Base-by-base conservation (phyloP, 2,113 vertebrate species). In the Ailurus styani region DNA sequence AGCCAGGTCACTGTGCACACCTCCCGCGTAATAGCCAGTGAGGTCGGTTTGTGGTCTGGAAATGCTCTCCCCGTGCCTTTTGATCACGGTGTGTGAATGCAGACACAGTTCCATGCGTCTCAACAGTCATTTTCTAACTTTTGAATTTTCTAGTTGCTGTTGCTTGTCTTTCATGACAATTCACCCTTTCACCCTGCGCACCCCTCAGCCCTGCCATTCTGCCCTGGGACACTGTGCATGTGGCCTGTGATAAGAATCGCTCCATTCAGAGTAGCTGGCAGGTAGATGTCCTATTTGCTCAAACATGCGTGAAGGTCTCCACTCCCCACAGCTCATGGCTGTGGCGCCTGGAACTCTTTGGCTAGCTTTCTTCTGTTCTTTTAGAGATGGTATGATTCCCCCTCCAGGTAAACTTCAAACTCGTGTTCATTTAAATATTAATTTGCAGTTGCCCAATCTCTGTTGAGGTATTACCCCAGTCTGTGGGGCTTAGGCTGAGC, bases 341-440 rank as follows among this genome's bases (percentile, higher is more conserved):
- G 0, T 0, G 90, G 79, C 66, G 45, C 34, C 93, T 96, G 21
- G 79, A 73, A 87, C 62, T 93, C 37, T 8, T 75, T 94, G 88
- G n/a, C 85, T 45, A 45, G 90, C 55, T 77, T 97, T 91, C 34
- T 31, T 94, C 95, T 93, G 54, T 88, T 96, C 72, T 91, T 97
- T 93, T 93, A 34, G 91, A 98, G 94, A 93, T 40, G 89, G 81
- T 31, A 25, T 55, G 7, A 73, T 98, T 95, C 81, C 79, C 95
- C 54, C 42, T 97, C 79, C 87, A 98, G 98, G 95, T 98, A 97
- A 98, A 98, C 70, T 42, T 97, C 95, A 83, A 68, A 66, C 91
- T 96, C 78, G 73, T 95, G 90, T 97, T 97, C 72, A 97, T 97
- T 98, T 98, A 97, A 98, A 98, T 98, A 98, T 98, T 98, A 98